Evolutionary conservation across 1,140 invertebrate species (phyloP).

Genomic region (Tribolium castaneum): DNA sequence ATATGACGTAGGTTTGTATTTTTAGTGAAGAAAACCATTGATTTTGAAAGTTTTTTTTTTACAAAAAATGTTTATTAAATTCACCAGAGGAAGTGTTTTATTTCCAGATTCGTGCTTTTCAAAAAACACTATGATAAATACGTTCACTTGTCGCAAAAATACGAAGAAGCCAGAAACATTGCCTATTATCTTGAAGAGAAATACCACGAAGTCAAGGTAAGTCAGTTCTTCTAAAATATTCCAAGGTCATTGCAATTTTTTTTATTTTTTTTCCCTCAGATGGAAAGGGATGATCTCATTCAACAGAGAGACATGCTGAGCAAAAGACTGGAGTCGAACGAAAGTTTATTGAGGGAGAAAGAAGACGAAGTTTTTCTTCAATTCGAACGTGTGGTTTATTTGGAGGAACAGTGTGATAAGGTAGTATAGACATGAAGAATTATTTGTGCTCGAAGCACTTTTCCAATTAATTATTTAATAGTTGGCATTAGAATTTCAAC

Average conservation of each 20-base stretch:
- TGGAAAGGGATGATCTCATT: conserved; percentile 69
- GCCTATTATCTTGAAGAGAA: conserved; percentile 75
- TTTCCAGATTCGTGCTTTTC: conserved; percentile 72
- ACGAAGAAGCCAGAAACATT: conserved; percentile 72
- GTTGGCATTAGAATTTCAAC: conserved; percentile 22
- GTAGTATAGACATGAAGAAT: conserved; percentile 44
- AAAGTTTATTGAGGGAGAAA: conserved; percentile 69
- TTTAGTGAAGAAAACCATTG: not conserved
- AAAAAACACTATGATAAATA: conserved; percentile 76
- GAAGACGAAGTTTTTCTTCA: conserved; percentile 74
- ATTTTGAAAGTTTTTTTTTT: not conserved
- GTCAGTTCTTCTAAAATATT: conserved; percentile 40
- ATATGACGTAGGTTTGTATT: not conserved
- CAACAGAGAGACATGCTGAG: conserved; percentile 66
- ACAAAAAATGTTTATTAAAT: not conserved
- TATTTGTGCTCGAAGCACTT: not conserved
- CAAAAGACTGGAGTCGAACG: conserved; percentile 67
- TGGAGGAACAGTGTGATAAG: conserved; percentile 72
- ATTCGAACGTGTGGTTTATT: conserved; percentile 69
- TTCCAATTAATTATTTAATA: conserved; percentile 30
- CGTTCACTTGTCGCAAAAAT: conserved; percentile 70
- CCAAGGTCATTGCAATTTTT: conserved; percentile 22
- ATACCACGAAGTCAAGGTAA: conserved; percentile 76
- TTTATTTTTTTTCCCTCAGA: conserved; percentile 62
- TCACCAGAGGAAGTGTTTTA: conserved; percentile 27